Conservation (phyloP, 1,140 invertebrate species). For the Temnothorax longispinosus region DNA sequence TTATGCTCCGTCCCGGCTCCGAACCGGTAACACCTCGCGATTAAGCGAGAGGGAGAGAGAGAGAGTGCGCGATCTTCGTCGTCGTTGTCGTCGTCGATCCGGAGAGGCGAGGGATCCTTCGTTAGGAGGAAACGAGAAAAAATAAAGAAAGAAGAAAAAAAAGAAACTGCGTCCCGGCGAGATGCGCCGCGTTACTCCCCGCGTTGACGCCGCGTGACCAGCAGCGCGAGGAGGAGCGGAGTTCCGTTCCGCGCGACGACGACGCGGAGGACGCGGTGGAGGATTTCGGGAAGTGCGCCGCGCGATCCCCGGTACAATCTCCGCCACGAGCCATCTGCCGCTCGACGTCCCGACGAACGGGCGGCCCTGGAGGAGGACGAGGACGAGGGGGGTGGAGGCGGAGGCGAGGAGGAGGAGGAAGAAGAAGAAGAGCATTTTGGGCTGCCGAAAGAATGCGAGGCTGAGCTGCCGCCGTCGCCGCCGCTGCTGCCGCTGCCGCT, state of each 20-base stretch:
- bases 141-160: no score
- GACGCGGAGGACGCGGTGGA: not conserved
- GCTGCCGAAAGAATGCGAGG: constrained; percentile 25
- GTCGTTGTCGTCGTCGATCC: constrained; percentile 5
- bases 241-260: constrained; percentile 3
- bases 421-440: not conserved
- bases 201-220: not conserved
- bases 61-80: not conserved
- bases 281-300: constrained; percentile 4
- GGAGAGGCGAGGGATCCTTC: not conserved
- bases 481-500: no score
- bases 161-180: constrained; percentile 18
- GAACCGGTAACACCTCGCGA: constrained; percentile 58
- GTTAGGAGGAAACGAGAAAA: not conserved
- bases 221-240: constrained; percentile 4
- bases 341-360: constrained; percentile 11
- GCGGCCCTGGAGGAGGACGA: not conserved
- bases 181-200: not conserved
- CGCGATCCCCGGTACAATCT: not conserved
- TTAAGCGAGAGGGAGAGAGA: constrained; percentile 5
- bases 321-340: constrained; percentile 21
- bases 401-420: not conserved
- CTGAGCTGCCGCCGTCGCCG: not conserved
- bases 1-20: constrained; percentile 37
- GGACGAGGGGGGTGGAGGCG: not conserved